Evolutionary conservation across 2,113 vertebrate genomes (phyloP), one percentile per base, ranked within the genome.

Genomic region (Channa maculata): DNA sequence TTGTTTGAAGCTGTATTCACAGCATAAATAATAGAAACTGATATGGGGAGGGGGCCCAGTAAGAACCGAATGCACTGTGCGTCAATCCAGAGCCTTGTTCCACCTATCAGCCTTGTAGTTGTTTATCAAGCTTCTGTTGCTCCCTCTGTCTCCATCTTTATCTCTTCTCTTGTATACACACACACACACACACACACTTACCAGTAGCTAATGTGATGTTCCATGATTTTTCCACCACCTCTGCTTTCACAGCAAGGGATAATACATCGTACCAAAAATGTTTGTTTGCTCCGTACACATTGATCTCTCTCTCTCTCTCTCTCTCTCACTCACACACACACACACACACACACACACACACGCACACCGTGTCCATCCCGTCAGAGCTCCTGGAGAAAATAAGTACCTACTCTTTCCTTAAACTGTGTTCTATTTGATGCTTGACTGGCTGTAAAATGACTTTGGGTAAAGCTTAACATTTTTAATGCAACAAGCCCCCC

Each of bases 401-500:
- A 82, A 69, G 76, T 77, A 60, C 72, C 79, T 75, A 41, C 85
- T 85, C 82, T 72, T 79, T 85, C 79, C 86, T 82, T 85, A 86
- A 88, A 87, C 34, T 83, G 81, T 86, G 85, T 90, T 92, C 91
- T 73, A 88, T 92, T 92, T 90, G 91, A 91, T 91, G 88, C 86
- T 86, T 85, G 90, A 76, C 81, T 82, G 79, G 65, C 71, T 87
- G 86, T 74, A 87, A 93, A 92, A 92, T 90, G 50, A 89, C 88
- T 89, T 83, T 71, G 63, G 82, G 88, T 88, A 85, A 88, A 91
- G 89, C 93, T 92, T 88, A 91, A 85, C 81, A 86, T 91, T 90
- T 88, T 92, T 77, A 88, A 89, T 80, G 86, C 71, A 74, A 81
- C 85, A 80, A 71, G 69, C 58, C 44, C 51, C 7, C 37, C 14